Evolutionary conservation across 2,113 vertebrate species (phyloP), one percentile per base, ranked within the genome.

Genomic region (Gadus chalcogrammus): DNA sequence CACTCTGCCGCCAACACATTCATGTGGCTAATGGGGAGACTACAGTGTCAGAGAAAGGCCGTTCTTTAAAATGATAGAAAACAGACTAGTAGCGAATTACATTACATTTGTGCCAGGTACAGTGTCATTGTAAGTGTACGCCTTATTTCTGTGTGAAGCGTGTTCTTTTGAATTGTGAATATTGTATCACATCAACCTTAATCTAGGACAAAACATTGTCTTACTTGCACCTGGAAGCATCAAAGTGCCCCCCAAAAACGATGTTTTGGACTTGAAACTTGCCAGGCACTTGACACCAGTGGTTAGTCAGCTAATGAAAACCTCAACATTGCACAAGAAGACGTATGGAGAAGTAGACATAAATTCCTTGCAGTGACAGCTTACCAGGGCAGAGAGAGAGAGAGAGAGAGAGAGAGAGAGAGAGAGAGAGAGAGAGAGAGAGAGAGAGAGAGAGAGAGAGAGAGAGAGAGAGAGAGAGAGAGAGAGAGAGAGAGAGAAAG

Each of bases 271-370:
- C 68, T 74, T 87, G 86, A 89, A 89, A 88, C 82, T 85, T 81
- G 86, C 79, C 85, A 87, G 85, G 72, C 70, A 75, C 79, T 84
- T 90, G 84, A 89, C 83, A 90, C 82, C 86, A 86, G 84, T 71
- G 88, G 83, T 89, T 91, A 87, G 87, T 90, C 87, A 89, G 82
- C 88, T 88, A 87, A 89, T 87, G 81, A 87, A 90, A 89, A 72
- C 75, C 77, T 82, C 66, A 31, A 62, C 74, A 83, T 89, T 90
- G 84, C 85, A 88, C 88, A 84, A 85, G 85, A 77, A 76, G 81
- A 83, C 77, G 85, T 80, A 78, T 71, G 68, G 65, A 84, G 85
- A 88, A 83, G 75, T 59, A 5, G 71, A 73, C 59, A 83, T 91
- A 89, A 88, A 91, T 91, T 88, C 60, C 82, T 78, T 75, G 72